Evolutionary conservation across 2,888 invertebrate genomes (phyloP).

Genomic region (Lithophane socia): DNA sequence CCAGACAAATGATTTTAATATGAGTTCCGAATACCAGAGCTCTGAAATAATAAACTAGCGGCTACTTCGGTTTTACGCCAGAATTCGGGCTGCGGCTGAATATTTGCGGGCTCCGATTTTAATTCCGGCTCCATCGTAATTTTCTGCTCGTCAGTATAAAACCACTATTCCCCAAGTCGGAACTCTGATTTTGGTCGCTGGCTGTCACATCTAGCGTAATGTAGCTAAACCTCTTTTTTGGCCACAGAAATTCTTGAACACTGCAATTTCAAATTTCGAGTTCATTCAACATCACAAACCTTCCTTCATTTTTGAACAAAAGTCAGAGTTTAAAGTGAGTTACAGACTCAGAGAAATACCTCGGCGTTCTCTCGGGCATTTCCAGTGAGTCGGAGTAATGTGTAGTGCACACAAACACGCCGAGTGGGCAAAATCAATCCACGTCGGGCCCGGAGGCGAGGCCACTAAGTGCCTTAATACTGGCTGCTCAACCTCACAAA

Average conservation of each 20-base stretch:
- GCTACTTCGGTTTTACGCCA: conserved; percentile 48
- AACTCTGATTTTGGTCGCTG: conserved; percentile 41
- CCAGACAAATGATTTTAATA: conserved; percentile 47
- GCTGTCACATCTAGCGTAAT: conserved; percentile 37
- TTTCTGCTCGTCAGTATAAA: conserved; percentile 56
- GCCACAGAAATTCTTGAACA: background rate
- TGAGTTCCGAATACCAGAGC: conserved; percentile 37
- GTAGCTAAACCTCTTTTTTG: conserved; percentile 2
- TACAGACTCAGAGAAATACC: conserved; percentile 18
- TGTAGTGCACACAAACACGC: conserved; percentile 60
- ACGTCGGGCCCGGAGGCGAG: conserved; percentile 74
- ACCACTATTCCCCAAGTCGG: conserved; percentile 51
- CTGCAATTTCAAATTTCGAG: conserved; percentile 9
- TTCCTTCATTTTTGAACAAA: conserved; percentile 4
- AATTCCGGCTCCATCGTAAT: conserved; percentile 49
- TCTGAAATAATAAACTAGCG: conserved; percentile 55
- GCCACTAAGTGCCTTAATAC: conserved; percentile 84
- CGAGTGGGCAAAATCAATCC: conserved; percentile 81
- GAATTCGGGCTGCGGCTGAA: conserved; percentile 37
- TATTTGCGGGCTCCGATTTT: conserved; percentile 55
- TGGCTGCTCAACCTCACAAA: conserved; percentile 69
- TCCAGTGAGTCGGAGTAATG: conserved; percentile 51
- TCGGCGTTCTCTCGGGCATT: conserved; percentile 40
- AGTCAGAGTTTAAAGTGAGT: background rate
- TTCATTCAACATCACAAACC: background rate